phyloP scores from a whole-genome alignment of 1,140 invertebrate species.

The Monochamus saltuarius region DNA sequence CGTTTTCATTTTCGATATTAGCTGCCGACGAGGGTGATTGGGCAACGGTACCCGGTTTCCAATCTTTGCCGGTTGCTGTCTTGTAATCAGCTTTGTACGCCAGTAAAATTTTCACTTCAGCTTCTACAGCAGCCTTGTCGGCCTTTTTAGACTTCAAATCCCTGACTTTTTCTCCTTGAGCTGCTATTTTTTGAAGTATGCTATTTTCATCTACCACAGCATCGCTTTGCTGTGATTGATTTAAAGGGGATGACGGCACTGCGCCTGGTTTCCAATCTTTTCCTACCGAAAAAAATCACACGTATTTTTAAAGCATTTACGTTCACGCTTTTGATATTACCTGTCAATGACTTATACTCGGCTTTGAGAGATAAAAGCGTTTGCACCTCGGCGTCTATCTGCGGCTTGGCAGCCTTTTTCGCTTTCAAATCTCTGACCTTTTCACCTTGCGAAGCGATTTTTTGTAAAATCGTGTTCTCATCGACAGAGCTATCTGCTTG shows the following conservation, averaged over 20 bases:
- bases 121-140: conserved; percentile 59
- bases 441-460: conserved; percentile 53
- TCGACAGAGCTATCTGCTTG: conserved; percentile 9
- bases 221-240: conserved; percentile 49
- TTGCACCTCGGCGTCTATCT: conserved; percentile 71
- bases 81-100: conserved; percentile 70
- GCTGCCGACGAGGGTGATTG: conserved; percentile 48
- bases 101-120: conserved; percentile 66
- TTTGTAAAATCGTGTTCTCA: conserved; percentile 59
- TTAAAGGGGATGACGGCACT: conserved; percentile 39
- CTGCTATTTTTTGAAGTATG: conserved; percentile 54
- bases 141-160: conserved; percentile 67
- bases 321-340: conserved; percentile 43
- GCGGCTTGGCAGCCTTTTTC: conserved; percentile 57
- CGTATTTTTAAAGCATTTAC: too few relatives aligned
- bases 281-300: conserved; percentile 4
- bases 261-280: conserved; percentile 45
- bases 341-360: conserved; percentile 72
- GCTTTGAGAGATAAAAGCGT: conserved; percentile 72
- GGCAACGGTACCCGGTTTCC: conserved; percentile 73
- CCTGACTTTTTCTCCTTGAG: conserved; percentile 71
- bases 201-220: conserved; percentile 51
- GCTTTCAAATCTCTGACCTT: conserved; percentile 67
- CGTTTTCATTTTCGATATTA: conserved; percentile 27
- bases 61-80: conserved; percentile 61